Evolutionary conservation across 2,888 invertebrate species (phyloP).

Genomic region (Eristalis arbustorum): DNA sequence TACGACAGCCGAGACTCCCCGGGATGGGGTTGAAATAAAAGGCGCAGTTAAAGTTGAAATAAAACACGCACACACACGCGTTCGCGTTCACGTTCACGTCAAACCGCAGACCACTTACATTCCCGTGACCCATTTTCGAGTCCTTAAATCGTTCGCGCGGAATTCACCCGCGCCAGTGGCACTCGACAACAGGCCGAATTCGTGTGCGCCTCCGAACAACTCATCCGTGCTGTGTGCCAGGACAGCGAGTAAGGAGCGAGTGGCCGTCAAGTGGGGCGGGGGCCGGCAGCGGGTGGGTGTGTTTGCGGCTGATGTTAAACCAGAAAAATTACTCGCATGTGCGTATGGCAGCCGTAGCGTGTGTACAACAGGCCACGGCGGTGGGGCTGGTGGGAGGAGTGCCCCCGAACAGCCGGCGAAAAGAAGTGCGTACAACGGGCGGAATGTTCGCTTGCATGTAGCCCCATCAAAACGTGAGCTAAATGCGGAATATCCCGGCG

Average conservation of each 20-base stretch:
- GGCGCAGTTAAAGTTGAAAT: slow-evolving; percentile 25
- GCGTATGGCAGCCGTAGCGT: background rate
- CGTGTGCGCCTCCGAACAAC: background rate
- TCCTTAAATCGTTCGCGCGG: slow-evolving; percentile 28
- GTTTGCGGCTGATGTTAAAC: slow-evolving; percentile 24
- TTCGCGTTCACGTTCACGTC: background rate
- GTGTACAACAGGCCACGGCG: background rate
- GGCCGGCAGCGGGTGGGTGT: background rate
- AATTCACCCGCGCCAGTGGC: slow-evolving; percentile 2
- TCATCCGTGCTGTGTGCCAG: background rate
- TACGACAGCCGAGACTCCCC: background rate
- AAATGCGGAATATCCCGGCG: slow-evolving; percentile 24
- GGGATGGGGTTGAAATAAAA: background rate
- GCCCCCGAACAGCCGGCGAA: no score
- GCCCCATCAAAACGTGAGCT: slow-evolving; percentile 38
- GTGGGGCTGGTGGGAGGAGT: no score
- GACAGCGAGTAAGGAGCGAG: background rate
- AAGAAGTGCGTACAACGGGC: slow-evolving; percentile 16
- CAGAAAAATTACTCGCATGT: slow-evolving; percentile 49
- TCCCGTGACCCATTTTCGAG: slow-evolving; percentile 47
- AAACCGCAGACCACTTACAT: slow-evolving; percentile 47
- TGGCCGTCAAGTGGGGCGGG: background rate
- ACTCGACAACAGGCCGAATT: background rate
- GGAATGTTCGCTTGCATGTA: slow-evolving; percentile 9
- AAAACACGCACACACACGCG: background rate